Percentiles rank a stretch among this genome's conserved stretches.
These are phyloP conservation scores for Gavialis gangeticus DNA, from an alignment of 2,113 vertebrate species.

Conservation along the genomic window DNA sequence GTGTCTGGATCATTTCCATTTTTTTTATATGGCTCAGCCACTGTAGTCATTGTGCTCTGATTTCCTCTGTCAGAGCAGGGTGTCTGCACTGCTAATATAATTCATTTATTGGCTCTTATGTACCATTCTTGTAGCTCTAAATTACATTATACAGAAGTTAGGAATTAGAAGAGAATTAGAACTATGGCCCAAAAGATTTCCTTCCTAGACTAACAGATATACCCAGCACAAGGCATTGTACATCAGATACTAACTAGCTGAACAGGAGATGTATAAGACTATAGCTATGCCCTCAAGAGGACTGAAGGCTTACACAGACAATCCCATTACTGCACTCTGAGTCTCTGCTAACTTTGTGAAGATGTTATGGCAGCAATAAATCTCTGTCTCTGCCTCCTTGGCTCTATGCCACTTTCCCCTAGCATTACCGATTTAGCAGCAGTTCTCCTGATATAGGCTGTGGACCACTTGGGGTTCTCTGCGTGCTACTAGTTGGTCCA, in stretches of 20 bases:
- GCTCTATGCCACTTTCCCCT: not conserved
- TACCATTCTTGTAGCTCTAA: not conserved
- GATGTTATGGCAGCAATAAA: not conserved
- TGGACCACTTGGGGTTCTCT: rapidly evolving
- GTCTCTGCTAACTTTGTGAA: not conserved
- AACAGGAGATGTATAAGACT: not conserved
- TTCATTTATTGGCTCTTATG: too few species aligned
- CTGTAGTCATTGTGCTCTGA: too few species aligned
- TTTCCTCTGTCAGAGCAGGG: too few species aligned
- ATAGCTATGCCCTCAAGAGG: not conserved
- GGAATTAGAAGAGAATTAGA: not conserved
- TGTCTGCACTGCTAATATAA: too few species aligned
- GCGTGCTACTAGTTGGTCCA: not conserved
- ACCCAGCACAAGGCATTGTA: not conserved
- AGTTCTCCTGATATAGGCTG: not conserved
- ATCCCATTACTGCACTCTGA: not conserved
- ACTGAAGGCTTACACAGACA: rapidly evolving
- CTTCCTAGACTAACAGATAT: rapidly evolving
- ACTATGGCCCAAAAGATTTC: not conserved
- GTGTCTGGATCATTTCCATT: too few species aligned
- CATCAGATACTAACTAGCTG: not conserved
- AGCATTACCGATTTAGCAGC: rapidly evolving
- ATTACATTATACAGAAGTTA: not conserved
- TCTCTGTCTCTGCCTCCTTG: not conserved
- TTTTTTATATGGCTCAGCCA: too few species aligned